Conservation (phyloP, 2,888 invertebrate species). For the Meta bourneti region DNA sequence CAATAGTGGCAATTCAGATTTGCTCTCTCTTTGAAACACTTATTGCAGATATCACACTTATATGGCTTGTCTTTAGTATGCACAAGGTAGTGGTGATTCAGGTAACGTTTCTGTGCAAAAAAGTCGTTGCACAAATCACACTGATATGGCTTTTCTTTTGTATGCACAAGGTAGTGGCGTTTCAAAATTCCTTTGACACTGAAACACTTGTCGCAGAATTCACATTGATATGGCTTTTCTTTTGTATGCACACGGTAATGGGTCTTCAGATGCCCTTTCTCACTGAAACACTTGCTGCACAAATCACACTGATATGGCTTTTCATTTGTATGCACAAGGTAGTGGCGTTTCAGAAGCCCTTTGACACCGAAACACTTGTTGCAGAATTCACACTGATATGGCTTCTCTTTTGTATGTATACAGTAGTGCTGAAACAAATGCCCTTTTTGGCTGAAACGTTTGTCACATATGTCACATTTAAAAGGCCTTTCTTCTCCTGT, state of each 20-base stretch:
- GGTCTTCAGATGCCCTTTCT: not conserved
- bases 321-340: not conserved
- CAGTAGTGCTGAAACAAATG: not conserved
- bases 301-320: not conserved
- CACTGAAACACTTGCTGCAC: not conserved
- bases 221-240: not conserved
- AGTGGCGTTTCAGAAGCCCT: not conserved
- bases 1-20: too few species aligned
- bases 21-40: too few species aligned
- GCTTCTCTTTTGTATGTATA: not conserved
- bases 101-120: too few species aligned
- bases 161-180: not conserved
- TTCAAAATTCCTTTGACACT: not conserved
- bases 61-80: too few species aligned
- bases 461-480: not conserved
- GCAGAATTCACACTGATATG: not conserved
- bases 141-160: not conserved
- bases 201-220: not conserved
- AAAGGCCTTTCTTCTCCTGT: not conserved
- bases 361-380: not conserved
- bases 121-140: too few species aligned
- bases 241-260: not conserved
- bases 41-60: too few species aligned
- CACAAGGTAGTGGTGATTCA: too few species aligned
- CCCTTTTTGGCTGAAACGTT: slow-evolving; percentile 6